These are phyloP conservation scores for Atrina japonica DNA, from an alignment of 2,888 invertebrate species.

Conservation along the genomic window DNA sequence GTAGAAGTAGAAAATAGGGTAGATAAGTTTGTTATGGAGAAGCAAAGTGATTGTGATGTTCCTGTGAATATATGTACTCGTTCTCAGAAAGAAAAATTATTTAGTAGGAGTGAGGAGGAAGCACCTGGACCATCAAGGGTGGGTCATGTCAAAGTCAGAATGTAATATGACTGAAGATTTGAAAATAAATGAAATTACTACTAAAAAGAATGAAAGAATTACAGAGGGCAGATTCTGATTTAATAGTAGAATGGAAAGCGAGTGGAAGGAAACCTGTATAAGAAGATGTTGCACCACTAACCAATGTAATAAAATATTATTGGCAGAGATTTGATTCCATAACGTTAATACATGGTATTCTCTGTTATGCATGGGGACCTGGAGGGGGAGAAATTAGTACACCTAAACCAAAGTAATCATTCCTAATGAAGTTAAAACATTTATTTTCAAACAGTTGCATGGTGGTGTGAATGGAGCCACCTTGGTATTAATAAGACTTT, in stretches of 20 bases:
- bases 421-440: constrained; percentile 12
- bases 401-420: constrained; percentile 17
- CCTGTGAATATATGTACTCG: neutral
- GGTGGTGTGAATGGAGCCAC: constrained; percentile 13
- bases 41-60: no score
- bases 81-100: neutral
- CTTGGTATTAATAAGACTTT: constrained; percentile 24
- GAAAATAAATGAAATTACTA: neutral
- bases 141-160: no score
- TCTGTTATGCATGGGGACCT: constrained; percentile 29
- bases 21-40: no score
- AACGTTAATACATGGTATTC: constrained; percentile 22
- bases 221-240: constrained; percentile 24
- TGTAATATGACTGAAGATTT: neutral
- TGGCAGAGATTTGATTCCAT: constrained; percentile 44
- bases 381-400: constrained; percentile 1
- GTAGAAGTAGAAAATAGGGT: no score
- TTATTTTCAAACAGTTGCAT: constrained; percentile 13
- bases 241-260: constrained; percentile 33
- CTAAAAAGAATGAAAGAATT: neutral
- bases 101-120: neutral
- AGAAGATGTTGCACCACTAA: constrained; percentile 19
- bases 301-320: constrained; percentile 33
- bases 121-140: neutral
- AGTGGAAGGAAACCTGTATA: constrained; percentile 29